These are phyloP conservation scores for Acleris laterana DNA, from an alignment of 2,888 invertebrate genomes.

Conservation along the genomic window DNA sequence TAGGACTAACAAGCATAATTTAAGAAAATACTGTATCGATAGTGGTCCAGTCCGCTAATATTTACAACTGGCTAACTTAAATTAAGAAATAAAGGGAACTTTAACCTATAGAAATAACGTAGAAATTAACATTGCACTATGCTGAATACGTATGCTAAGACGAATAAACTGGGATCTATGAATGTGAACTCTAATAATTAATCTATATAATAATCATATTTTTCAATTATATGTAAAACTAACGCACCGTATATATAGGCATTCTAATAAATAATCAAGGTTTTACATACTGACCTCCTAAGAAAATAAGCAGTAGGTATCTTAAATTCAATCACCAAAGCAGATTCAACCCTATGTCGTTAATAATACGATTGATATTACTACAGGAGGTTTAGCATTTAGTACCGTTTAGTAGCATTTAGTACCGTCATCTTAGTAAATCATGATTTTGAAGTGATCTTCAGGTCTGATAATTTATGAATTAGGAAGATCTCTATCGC, in stretches of 20 bases:
- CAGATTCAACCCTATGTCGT: too few relatives aligned
- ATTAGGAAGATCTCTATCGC: too few relatives aligned
- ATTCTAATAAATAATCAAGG: constrained; percentile 67
- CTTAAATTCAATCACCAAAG: too few relatives aligned
- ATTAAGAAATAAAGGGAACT: constrained; percentile 48
- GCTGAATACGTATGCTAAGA: constrained; percentile 42
- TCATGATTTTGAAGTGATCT: constrained; percentile 9
- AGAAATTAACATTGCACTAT: constrained; percentile 43
- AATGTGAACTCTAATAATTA: constrained; percentile 40
- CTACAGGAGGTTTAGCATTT: too few relatives aligned
- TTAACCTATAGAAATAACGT: constrained; percentile 44
- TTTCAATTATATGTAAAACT: constrained; percentile 47
- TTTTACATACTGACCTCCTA: too few relatives aligned
- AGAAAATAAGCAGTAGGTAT: too few relatives aligned
- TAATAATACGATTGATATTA: too few relatives aligned
- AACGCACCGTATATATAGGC: constrained; percentile 70
- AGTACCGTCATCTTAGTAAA: constrained; percentile 67
- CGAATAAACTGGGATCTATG: constrained; percentile 48
- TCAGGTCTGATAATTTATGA: too few relatives aligned
- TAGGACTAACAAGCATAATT: constrained; percentile 78
- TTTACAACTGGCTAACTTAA: constrained; percentile 76
- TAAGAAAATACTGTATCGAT: constrained; percentile 80
- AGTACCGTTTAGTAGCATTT: too few relatives aligned
- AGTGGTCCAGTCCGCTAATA: constrained; percentile 71
- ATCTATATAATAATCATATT: constrained; percentile 44